phyloP scores from a whole-genome alignment of 1,140 invertebrate genomes.

The Microvelia longipes region DNA sequence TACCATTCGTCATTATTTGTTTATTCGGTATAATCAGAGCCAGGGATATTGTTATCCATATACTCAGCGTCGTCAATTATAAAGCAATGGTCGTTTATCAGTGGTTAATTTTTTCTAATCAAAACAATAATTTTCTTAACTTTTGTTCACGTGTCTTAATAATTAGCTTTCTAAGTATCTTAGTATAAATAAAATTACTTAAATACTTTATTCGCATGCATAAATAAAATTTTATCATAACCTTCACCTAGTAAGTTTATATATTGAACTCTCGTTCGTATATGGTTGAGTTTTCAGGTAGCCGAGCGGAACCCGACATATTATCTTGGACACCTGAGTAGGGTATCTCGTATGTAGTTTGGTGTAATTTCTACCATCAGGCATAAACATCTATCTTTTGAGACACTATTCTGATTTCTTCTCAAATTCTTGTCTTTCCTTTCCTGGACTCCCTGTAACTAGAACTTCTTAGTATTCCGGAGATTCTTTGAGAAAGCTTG shows the following conservation, averaged over 20 bases:
- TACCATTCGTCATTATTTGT: conserved; percentile 17
- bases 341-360: conserved; percentile 27
- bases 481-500: conserved; percentile 7
- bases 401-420: conserved; percentile 34
- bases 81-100: conserved; percentile 33
- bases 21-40: conserved; percentile 30
- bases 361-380: conserved; percentile 30
- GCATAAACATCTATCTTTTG: background rate
- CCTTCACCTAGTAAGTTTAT: conserved; percentile 7
- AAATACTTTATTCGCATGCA: conserved; percentile 12
- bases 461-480: conserved; percentile 10
- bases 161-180: conserved; percentile 13
- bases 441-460: conserved; percentile 35
- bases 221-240: conserved; percentile 3
- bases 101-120: conserved; percentile 28
- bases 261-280: conserved; percentile 4
- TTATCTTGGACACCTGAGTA: conserved; percentile 29
- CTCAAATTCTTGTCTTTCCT: conserved; percentile 41
- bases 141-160: conserved; percentile 20
- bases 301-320: conserved; percentile 17
- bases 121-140: conserved; percentile 25
- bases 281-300: conserved; percentile 1
- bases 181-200: conserved; percentile 11
- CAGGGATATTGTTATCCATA: conserved; percentile 38
- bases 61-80: conserved; percentile 37